phyloP scores from a whole-genome alignment of 2,797 vertebrate genomes.

The Oryzias sinensis region DNA sequence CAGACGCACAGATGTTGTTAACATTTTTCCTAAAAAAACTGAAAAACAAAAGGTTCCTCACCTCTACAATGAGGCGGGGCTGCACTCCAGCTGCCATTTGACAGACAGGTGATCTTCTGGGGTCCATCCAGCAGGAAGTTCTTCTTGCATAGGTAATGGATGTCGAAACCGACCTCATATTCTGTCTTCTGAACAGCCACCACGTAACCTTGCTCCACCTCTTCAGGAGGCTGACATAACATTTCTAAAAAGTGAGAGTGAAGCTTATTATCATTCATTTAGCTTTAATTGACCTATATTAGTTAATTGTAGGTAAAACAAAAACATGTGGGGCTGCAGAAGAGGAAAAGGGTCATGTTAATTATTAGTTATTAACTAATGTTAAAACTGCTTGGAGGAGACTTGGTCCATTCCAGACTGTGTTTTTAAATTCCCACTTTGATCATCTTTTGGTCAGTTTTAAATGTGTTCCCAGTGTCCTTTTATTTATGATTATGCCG shows the following conservation, averaged over 20 bases:
- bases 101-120: slow-evolving; percentile 77
- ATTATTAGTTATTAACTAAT: background rate
- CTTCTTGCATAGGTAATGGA: slow-evolving; percentile 85
- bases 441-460: too few species aligned
- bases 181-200: slow-evolving; percentile 82
- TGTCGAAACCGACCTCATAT: slow-evolving; percentile 80
- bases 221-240: slow-evolving; percentile 74
- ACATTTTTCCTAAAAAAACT: too few species aligned
- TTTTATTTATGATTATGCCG: too few species aligned
- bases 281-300: background rate
- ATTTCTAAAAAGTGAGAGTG: slow-evolving; percentile 58
- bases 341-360: background rate
- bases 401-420: background rate
- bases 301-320: background rate
- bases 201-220: slow-evolving; percentile 78
- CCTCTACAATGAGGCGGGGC: slow-evolving; percentile 78
- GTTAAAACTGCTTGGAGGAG: background rate
- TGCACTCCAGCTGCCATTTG: slow-evolving; percentile 80
- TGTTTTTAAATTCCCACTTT: background rate
- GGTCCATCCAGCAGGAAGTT: slow-evolving; percentile 80
- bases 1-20: too few species aligned
- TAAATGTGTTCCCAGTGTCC: too few species aligned
- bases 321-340: background rate
- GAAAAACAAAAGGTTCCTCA: slow-evolving; percentile 29
- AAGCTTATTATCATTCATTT: background rate